These are phyloP conservation scores for Anthrax anthrax DNA, from an alignment of 2,888 invertebrate species.

Conservation along the genomic window DNA sequence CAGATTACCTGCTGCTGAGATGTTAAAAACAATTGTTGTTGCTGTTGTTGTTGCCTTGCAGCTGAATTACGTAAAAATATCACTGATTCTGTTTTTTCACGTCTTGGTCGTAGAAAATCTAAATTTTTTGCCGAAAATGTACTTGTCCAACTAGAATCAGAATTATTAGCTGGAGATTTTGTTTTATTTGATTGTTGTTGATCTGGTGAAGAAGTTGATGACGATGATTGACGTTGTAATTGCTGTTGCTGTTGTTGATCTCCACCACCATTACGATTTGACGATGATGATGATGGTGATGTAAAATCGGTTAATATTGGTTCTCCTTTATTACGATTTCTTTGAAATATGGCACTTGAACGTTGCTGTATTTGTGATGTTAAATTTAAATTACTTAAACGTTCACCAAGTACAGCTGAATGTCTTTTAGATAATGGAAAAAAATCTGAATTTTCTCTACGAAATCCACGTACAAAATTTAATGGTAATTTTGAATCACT, in stretches of 20 bases:
- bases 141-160: conserved; percentile 27
- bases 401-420: conserved; percentile 49
- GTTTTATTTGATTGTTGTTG: conserved; percentile 1
- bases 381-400: conserved; percentile 18
- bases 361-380: conserved; percentile 39
- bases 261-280: conserved; percentile 11
- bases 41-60: conserved; percentile 36
- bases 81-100: conserved; percentile 82
- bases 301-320: conserved; percentile 57
- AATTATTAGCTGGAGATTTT: conserved; percentile 6
- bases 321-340: conserved; percentile 49
- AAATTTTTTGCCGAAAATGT: conserved; percentile 28
- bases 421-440: conserved; percentile 63
- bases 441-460: conserved; percentile 73
- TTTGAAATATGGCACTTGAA: conserved; percentile 55
- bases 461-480: conserved; percentile 62
- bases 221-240: conserved; percentile 10
- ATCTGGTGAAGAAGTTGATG: conserved; percentile 4
- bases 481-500: conserved; percentile 55
- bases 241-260: conserved; percentile 9
- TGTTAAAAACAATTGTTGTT: too few relatives aligned
- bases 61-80: conserved; percentile 57
- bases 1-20: conserved; percentile 28
- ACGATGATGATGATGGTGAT: conserved; percentile 21
- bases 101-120: conserved; percentile 49